phyloP scores from a whole-genome alignment of 2,888 invertebrate genomes.

The Abrostola triplasia region DNA sequence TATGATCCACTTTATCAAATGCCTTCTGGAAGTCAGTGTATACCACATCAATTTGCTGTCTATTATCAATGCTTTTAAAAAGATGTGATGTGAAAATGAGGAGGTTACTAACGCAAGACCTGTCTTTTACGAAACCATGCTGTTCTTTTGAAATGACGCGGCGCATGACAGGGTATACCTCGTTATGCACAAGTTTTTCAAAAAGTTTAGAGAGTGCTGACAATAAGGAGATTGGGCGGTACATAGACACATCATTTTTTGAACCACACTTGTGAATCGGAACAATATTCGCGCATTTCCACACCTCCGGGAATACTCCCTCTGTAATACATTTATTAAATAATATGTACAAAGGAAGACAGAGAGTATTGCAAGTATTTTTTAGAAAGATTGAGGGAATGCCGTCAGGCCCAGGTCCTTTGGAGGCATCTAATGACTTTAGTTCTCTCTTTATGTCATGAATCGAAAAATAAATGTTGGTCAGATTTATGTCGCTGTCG shows the following conservation, averaged over 20 bases:
- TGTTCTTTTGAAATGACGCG: slow-evolving; percentile 6
- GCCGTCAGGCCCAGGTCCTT: slow-evolving; percentile 11
- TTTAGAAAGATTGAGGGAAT: slow-evolving; percentile 5
- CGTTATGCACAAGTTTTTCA: no score
- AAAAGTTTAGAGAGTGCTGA: slow-evolving; percentile 7
- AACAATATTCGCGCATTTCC: slow-evolving; percentile 7
- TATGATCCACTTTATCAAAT: no score
- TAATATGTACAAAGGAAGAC: slow-evolving; percentile 7
- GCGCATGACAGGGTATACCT: slow-evolving; percentile 3
- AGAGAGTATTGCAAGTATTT: slow-evolving; percentile 4
- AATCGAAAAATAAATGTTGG: neutral
- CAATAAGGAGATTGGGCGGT: slow-evolving; percentile 7
- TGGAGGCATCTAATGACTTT: slow-evolving; percentile 7
- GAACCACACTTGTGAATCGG: slow-evolving; percentile 9
- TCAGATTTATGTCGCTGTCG: neutral
- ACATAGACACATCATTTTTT: neutral
- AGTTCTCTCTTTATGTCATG: slow-evolving; percentile 5
- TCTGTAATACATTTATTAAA: slow-evolving; percentile 8
- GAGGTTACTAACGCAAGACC: slow-evolving; percentile 6
- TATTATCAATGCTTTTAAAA: slow-evolving; percentile 8
- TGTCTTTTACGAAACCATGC: slow-evolving; percentile 6
- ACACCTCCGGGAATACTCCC: slow-evolving; percentile 4
- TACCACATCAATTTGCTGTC: slow-evolving; percentile 6
- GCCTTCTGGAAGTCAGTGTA: no score
- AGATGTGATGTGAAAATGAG: slow-evolving; percentile 8